phyloP scores from a whole-genome alignment of 2,797 vertebrate species.

The Hephaestus fuliginosus region DNA sequence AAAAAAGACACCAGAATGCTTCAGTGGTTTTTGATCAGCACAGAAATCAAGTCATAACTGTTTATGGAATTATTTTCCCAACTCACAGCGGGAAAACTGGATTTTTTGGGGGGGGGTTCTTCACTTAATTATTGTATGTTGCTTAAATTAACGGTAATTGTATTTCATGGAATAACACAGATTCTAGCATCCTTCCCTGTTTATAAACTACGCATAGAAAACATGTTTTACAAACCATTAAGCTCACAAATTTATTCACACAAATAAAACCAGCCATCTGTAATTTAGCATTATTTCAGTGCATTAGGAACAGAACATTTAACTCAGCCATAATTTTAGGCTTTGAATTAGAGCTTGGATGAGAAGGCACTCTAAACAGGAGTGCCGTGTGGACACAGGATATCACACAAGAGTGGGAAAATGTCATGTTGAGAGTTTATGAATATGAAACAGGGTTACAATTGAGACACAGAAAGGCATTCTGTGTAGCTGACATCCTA shows the following conservation, averaged over 20 bases:
- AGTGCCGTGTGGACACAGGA: slow-evolving; percentile 73
- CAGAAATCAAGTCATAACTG: slow-evolving; percentile 52
- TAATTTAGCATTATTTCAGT: slow-evolving; percentile 84
- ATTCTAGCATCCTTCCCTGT: slow-evolving; percentile 69
- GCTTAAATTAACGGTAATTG: slow-evolving; percentile 71
- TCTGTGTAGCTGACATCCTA: slow-evolving; percentile 46
- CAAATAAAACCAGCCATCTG: slow-evolving; percentile 84
- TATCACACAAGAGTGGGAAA: slow-evolving; percentile 72
- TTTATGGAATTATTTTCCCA: slow-evolving; percentile 58
- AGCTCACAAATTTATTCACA: slow-evolving; percentile 80
- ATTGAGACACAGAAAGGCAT: slow-evolving; percentile 48
- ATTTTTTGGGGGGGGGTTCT: slow-evolving; percentile 25
- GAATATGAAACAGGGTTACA: slow-evolving; percentile 78
- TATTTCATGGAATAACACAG: slow-evolving; percentile 71
- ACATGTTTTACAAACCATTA: slow-evolving; percentile 86
- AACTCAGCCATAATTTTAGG: slow-evolving; percentile 79
- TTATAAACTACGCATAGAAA: slow-evolving; percentile 77
- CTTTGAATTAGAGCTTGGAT: slow-evolving; percentile 79
- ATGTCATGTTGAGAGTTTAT: slow-evolving; percentile 75
- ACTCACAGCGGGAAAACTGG: slow-evolving; percentile 40
- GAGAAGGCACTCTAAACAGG: slow-evolving; percentile 78
- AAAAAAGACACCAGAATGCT: slow-evolving; percentile 41
- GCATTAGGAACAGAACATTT: slow-evolving; percentile 86
- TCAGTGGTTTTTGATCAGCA: slow-evolving; percentile 61
- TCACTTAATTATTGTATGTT: slow-evolving; percentile 64